Percentiles rank a stretch among this genome's conserved stretches.
Conservation (phyloP, 2,113 vertebrate genomes). For the Campylomormyrus numenius region DNA sequence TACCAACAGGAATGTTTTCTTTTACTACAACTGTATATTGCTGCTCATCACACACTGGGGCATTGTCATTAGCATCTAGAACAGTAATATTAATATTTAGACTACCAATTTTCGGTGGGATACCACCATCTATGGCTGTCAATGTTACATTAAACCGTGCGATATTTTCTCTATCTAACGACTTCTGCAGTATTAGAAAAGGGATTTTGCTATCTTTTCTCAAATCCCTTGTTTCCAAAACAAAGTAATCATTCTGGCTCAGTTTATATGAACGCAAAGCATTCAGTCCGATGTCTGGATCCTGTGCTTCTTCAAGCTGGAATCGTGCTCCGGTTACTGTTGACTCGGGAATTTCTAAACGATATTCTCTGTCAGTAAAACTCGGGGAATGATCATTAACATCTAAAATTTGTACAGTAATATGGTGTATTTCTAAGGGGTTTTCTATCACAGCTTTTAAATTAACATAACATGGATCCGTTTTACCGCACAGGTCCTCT, state of each 20-base stretch:
- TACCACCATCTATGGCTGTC: conserved; percentile 30
- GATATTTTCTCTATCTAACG: conserved; percentile 26
- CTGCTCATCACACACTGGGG: conserved; percentile 24
- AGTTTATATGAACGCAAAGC: conserved; percentile 15
- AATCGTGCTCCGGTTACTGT: conserved; percentile 11
- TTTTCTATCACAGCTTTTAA: conserved; percentile 68
- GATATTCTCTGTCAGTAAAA: conserved; percentile 17
- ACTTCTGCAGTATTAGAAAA: conserved; percentile 21
- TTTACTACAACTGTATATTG: conserved; percentile 9
- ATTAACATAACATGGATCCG: conserved; percentile 56
- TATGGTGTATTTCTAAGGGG: conserved; percentile 66
- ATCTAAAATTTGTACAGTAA: conserved; percentile 69
- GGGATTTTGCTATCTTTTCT: conserved; percentile 17
- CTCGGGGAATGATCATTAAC: conserved; percentile 65
- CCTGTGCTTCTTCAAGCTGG: conserved; percentile 18
- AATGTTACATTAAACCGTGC: conserved; percentile 6
- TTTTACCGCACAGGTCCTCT: conserved; percentile 13
- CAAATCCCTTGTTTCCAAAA: conserved; percentile 19
- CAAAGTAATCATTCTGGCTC: conserved; percentile 46
- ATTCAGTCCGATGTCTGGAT: conserved; percentile 17
- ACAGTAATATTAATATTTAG: conserved; percentile 23
- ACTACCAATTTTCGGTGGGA: conserved; percentile 15
- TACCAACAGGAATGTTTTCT: conserved; percentile 27
- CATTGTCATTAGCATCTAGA: conserved; percentile 36
- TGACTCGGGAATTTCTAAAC: conserved; percentile 15